Evolutionary conservation across 2,888 invertebrate species (phyloP).

Genomic region (Brachyptera risi): DNA sequence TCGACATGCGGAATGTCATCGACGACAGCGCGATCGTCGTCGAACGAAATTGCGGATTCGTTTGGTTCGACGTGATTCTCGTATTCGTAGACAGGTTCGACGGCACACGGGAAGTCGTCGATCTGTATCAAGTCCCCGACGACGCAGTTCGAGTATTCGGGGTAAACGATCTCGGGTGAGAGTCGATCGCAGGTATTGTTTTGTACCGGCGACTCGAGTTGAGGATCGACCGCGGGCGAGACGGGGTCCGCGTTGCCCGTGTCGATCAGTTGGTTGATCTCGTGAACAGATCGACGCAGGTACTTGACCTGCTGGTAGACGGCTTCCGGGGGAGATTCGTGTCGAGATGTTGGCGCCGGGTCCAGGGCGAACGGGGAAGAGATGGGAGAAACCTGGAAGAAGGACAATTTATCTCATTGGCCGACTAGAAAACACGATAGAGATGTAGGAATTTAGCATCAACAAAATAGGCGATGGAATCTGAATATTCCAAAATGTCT

Average conservation of each 20-base stretch:
- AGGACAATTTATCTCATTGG: too few species aligned
- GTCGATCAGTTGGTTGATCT: conserved; percentile 60
- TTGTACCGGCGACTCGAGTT: too few species aligned
- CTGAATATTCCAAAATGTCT: too few species aligned
- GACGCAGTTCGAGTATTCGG: background rate
- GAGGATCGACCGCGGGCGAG: too few species aligned
- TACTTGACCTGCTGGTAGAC: conserved; percentile 76
- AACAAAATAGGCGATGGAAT: too few species aligned
- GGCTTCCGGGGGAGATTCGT: conserved; percentile 39
- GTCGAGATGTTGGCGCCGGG: background rate
- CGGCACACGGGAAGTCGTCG: background rate
- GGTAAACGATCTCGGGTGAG: background rate
- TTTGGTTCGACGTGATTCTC: background rate
- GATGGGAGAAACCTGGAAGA: background rate
- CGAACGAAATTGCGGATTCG: background rate
- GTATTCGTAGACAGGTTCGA: background rate
- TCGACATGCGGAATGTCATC: background rate
- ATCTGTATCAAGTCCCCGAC: background rate
- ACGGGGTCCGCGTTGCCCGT: background rate
- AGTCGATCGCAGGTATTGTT: too few species aligned
- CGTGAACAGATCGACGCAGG: conserved; percentile 67
- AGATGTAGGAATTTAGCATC: too few species aligned
- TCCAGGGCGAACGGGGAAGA: background rate
- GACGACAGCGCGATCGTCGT: too few species aligned
- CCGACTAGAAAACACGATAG: too few species aligned